A percentile compares a stretch with the other conserved stretches of the same genome.
Evolutionary conservation across 2,888 invertebrate genomes (phyloP).

Genomic region (Pseudoips prasinana): DNA sequence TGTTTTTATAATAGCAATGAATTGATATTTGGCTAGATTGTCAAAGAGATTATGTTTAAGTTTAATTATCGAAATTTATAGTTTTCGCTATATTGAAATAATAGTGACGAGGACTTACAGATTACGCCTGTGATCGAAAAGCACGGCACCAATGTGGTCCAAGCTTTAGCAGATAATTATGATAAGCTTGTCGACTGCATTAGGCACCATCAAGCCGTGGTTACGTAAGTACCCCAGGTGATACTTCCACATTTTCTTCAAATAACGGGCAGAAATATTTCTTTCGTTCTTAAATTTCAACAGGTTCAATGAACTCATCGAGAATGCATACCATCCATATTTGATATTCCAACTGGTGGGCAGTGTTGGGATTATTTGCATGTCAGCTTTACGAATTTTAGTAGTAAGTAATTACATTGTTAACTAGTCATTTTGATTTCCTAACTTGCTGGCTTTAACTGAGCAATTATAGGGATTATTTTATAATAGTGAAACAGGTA

Average conservation of each 20-base stretch:
- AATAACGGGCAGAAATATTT: no score
- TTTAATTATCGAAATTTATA: no score
- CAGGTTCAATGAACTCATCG: conserved; percentile 69
- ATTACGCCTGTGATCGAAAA: conserved; percentile 28
- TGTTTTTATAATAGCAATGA: no score
- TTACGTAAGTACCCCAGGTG: conserved; percentile 64
- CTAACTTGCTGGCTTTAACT: no score
- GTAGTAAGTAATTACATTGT: conserved; percentile 58
- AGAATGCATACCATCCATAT: conserved; percentile 72
- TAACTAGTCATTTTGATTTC: no score
- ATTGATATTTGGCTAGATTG: no score
- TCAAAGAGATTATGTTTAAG: no score
- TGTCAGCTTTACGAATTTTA: conserved; percentile 64
- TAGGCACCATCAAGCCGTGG: conserved; percentile 60
- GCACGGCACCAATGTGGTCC: conserved; percentile 10
- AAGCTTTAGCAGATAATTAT: conserved; percentile 41
- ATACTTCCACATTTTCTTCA: no score
- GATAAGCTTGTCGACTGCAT: conserved; percentile 56
- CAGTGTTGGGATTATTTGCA: conserved; percentile 71
- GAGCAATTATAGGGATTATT: no score
- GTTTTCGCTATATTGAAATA: no score
- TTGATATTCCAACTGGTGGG: conserved; percentile 78
- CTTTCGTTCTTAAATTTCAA: neutral
- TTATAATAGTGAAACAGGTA: neutral
- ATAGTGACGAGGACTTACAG: conserved; percentile 18